Base-by-base conservation (phyloP, 2,113 vertebrate genomes). In the Tiliqua scincoides region DNA sequence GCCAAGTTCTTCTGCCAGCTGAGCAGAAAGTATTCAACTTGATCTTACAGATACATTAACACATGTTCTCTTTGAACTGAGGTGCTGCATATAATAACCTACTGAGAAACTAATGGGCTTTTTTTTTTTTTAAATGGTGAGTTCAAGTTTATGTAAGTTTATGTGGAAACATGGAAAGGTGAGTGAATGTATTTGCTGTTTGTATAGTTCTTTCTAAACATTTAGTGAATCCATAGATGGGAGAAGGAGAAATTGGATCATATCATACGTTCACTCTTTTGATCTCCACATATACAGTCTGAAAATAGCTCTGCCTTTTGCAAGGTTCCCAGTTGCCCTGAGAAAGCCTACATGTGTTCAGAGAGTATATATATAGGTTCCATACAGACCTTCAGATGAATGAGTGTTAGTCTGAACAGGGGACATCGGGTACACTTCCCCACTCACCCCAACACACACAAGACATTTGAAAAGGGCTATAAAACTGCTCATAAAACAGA, bases 1-100 rank as follows among this genome's bases (percentile, higher is more conserved):
- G 77, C n/a, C 63, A 25, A 61, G 68, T 72, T 87, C 88, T 25
- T n/a, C 79, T 84, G 85, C 83, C 86, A 76, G 12, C 1, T 0
- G 77, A 85, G 15, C 86, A 77, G 88, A 87, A 27, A 81, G 81
- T 1, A 3, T 82, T 71, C 57, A 32, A 63, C 0, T 37, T 0
- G 20, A 63, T 54, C 72, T 77, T 65, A 88, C 82, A 52, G 72
- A 83, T 35, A 63, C 35, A 32, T 54, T 74, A 61, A 82, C 59
- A 85, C 85, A 85, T 0, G 1, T 62, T 90, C 75, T 77, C 70
- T 75, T 32, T 86, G 65, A 5, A 1, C 0, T 2, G 61, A 54
- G 67, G 62, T 65, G 12, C 62, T 35, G 30, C 77, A 43, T 6
- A 3, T 1, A 84, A 73, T 74, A 89, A 43, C 80, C 83, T 91